These are phyloP conservation scores for Ctenicera cuprea DNA, from an alignment of 2,888 invertebrate species.

Conservation along the genomic window DNA sequence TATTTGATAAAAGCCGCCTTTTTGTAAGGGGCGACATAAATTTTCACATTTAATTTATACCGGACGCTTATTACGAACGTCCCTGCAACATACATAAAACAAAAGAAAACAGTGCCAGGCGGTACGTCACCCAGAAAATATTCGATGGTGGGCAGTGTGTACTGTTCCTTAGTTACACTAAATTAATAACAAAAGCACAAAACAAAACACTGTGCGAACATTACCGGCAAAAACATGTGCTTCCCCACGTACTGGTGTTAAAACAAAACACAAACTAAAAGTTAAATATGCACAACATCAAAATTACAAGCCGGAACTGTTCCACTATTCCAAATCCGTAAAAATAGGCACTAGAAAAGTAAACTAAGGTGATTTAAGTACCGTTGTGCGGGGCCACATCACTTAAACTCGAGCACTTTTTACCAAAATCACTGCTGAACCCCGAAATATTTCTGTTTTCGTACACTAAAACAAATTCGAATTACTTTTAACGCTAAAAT, in stretches of 20 bases:
- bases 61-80: not conserved
- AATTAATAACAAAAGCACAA: no score
- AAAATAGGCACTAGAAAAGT: conserved; percentile 13
- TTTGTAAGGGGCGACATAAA: conserved; percentile 22
- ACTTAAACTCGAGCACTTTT: conserved; percentile 2
- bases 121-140: not conserved
- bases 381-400: not conserved
- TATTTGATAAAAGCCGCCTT: conserved; percentile 39
- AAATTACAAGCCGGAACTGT: conserved; percentile 15
- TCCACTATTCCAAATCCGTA: conserved; percentile 15
- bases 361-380: not conserved
- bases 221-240: no score
- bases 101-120: not conserved
- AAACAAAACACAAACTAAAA: not conserved
- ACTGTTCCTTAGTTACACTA: no score
- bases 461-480: not conserved
- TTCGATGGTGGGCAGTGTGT: no score
- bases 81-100: not conserved
- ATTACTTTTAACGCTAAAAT: not conserved
- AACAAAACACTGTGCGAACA: no score
- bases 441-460: not conserved
- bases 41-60: conserved; percentile 14
- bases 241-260: not conserved
- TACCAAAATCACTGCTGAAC: not conserved
- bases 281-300: not conserved